These are phyloP conservation scores for Nothocercus nigrocapillus DNA, from an alignment of 2,113 vertebrate genomes.

Conservation along the genomic window DNA sequence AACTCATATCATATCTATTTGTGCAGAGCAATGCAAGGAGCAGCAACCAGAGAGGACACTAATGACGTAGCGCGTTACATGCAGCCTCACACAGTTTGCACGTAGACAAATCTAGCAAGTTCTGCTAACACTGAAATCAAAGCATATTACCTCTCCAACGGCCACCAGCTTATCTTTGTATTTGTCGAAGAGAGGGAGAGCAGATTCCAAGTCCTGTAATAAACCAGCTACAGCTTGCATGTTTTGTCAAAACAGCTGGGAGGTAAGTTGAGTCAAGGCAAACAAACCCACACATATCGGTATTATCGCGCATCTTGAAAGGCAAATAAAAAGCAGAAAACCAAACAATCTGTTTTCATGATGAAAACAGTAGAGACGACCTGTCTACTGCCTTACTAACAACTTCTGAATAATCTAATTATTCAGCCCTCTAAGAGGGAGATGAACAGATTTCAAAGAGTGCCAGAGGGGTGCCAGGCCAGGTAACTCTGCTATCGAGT, in stretches of 20 bases:
- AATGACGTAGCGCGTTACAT: not conserved
- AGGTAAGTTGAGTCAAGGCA: not conserved
- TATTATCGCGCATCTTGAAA: not conserved
- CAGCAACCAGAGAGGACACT: not conserved
- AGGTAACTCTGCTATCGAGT: not conserved
- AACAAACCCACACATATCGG: not conserved
- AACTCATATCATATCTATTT: not conserved
- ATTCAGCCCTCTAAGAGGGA: not conserved
- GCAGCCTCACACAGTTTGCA: not conserved
- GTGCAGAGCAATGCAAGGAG: not conserved
- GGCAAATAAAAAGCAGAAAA: not conserved
- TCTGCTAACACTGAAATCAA: not conserved
- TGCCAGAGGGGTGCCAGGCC: not conserved
- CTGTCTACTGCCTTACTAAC: not conserved
- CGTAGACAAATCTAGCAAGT: not conserved
- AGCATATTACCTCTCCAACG: conserved; percentile 55
- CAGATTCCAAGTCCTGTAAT: conserved; percentile 67
- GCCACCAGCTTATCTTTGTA: conserved; percentile 59
- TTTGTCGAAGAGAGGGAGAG: conserved; percentile 58
- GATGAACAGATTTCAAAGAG: not conserved
- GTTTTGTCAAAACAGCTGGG: not conserved
- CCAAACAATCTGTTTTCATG: not conserved
- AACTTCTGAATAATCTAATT: not conserved
- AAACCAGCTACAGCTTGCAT: not conserved
- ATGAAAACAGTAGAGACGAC: not conserved